Evolutionary conservation across 2,797 vertebrate genomes (phyloP).

Genomic region (Chloroceryle amazona): DNA sequence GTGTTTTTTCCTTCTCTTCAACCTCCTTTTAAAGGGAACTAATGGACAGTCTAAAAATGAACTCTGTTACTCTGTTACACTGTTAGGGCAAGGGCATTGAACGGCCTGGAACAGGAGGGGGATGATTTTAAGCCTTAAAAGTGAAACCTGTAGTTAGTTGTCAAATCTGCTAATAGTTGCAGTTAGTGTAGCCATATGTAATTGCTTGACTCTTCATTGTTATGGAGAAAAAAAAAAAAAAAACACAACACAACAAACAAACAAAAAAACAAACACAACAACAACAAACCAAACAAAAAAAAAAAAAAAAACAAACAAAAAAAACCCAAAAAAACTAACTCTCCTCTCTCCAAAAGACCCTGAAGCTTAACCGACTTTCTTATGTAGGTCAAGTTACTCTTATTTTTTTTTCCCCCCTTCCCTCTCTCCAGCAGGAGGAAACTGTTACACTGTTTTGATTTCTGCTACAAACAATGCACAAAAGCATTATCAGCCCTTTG

Average conservation of each 20-base stretch:
- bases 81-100: neutral
- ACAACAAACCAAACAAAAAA: too few relatives aligned
- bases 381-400: constrained; percentile 66
- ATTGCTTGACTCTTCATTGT: constrained; percentile 25
- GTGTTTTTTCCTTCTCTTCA: neutral
- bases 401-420: too few relatives aligned
- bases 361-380: constrained; percentile 48
- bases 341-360: neutral
- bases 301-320: too few relatives aligned
- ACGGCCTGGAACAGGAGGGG: neutral
- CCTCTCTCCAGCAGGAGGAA: constrained; percentile 4
- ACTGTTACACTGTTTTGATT: constrained; percentile 61
- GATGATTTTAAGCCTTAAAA: neutral
- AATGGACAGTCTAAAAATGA: neutral
- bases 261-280: too few relatives aligned
- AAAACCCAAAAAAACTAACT: too few relatives aligned
- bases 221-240: neutral
- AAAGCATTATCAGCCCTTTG: constrained; percentile 30
- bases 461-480: constrained; percentile 40
- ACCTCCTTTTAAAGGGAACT: neutral
- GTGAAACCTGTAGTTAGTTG: neutral
- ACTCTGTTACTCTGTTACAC: neutral
- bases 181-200: neutral
- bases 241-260: too few relatives aligned
- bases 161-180: neutral